Evolutionary conservation across 2,797 vertebrate genomes (phyloP), one percentile per base, ranked within the genome.

Genomic region (Gymnodraco acuticeps): DNA sequence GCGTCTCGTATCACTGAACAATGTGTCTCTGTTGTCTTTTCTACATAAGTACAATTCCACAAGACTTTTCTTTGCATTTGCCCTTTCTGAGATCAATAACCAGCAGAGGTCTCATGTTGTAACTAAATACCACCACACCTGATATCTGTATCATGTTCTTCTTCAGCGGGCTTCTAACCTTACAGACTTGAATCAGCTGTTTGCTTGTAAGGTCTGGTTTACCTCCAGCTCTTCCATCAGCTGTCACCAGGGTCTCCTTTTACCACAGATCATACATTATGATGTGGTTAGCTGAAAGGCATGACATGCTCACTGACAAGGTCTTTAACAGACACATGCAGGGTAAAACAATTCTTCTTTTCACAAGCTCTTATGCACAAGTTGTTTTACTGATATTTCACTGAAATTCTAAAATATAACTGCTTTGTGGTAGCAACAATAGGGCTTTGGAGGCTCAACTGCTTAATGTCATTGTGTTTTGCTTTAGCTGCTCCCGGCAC

Each of bases 71-170:
- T 55, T 16, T 33, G 15, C 53, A 54, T 55, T 55, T 55, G 53
- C 27, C 17, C 33, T n/a, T 16, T 4, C 12, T 27, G n/a, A 56
- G 38, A 38, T 62, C 47, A 42, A 19, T 20, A 38, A 65, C 55
- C 59, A 45, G 45, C 33, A 33, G 23, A 9, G 62, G 56, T 78
- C 38, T 46, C 16, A 12, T 43, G 46, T 17, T 63, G 81, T 63
- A 56, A 74, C 1, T 23, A 47, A 54, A 60, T 31, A 43, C 66
- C 47, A 2, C 38, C 13, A 20, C 43, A 80, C 42, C 75, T 71
- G 81, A 86, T 80, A 62, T 33, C 65, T 45, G 46, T 64, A 82
- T 89, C 78, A 3, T 13, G 64, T 90, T 82, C 60, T 61, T 16
- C 55, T 63, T 41, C 38, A 52, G 62, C n/a, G 33, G 33, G 33